Conservation (phyloP, 2,888 invertebrate genomes). For the Norana najaformis region DNA sequence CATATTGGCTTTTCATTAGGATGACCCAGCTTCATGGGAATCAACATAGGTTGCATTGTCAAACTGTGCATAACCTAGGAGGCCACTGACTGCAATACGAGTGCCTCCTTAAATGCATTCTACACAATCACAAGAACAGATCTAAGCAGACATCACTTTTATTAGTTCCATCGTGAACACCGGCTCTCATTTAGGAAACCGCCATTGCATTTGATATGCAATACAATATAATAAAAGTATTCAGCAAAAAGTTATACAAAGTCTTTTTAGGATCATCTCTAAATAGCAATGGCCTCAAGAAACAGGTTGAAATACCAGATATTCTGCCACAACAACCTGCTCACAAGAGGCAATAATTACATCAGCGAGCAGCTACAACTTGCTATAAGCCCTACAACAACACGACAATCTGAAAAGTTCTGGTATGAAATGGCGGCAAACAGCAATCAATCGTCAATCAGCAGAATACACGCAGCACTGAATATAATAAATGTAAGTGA, state of each 20-base stretch:
- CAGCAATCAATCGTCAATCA: background rate
- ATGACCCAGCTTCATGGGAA: no score
- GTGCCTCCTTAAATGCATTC: no score
- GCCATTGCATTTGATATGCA: no score
- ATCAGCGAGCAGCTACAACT: background rate
- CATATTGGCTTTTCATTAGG: no score
- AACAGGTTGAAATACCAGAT: background rate
- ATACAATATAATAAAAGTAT: background rate
- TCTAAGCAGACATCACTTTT: background rate
- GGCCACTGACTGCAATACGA: no score
- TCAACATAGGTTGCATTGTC: no score
- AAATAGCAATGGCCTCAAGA: background rate
- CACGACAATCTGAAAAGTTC: background rate
- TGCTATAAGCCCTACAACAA: background rate
- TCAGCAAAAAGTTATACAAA: background rate
- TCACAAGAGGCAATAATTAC: background rate
- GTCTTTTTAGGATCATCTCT: background rate
- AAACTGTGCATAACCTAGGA: no score
- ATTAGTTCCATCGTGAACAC: background rate
- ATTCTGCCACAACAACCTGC: background rate
- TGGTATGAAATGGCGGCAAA: background rate
- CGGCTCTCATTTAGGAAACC: background rate
- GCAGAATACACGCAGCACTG: slow-evolving; percentile 5
- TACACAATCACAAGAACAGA: background rate
- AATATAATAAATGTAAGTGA: background rate